A percentile compares a stretch with the other conserved stretches of the same genome.
phyloP scores from a whole-genome alignment of 2,113 vertebrate species.

The Cervus canadensis region DNA sequence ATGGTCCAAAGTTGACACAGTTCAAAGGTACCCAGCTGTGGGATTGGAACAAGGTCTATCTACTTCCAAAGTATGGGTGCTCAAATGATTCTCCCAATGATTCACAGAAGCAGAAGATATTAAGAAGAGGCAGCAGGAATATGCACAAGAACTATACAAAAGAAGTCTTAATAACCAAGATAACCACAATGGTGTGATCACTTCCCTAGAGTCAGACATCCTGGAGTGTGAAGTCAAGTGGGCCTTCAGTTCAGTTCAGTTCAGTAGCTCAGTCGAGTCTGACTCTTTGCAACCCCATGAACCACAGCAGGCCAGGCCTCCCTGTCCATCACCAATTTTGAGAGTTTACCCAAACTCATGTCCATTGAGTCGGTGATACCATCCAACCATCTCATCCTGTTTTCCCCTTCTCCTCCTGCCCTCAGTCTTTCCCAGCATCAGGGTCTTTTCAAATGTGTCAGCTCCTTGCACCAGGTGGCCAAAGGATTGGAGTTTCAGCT shows the following conservation, averaged over 20 bases:
- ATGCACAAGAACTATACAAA: background rate
- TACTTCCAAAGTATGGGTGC: background rate
- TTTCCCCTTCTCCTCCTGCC: rapidly evolving
- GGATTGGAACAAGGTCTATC: background rate
- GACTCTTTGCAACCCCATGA: background rate
- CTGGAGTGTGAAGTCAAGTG: background rate
- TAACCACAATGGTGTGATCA: background rate
- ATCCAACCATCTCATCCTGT: background rate
- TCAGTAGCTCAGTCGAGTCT: background rate
- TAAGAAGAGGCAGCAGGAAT: background rate
- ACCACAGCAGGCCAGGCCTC: background rate
- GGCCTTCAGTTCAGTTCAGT: background rate
- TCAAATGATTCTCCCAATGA: background rate
- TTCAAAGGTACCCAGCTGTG: background rate
- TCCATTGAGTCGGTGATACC: background rate
- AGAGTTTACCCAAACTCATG: background rate
- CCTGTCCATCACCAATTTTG: background rate
- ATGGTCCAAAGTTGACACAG: background rate
- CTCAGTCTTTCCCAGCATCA: background rate
- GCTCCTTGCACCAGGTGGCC: background rate
- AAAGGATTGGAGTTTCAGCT: background rate
- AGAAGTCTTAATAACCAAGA: background rate
- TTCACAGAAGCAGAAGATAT: background rate
- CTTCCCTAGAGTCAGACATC: background rate
- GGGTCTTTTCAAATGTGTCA: background rate